These are phyloP conservation scores for Ceratoteleas bidentatus DNA, from an alignment of 1,140 invertebrate species.

Conservation along the genomic window DNA sequence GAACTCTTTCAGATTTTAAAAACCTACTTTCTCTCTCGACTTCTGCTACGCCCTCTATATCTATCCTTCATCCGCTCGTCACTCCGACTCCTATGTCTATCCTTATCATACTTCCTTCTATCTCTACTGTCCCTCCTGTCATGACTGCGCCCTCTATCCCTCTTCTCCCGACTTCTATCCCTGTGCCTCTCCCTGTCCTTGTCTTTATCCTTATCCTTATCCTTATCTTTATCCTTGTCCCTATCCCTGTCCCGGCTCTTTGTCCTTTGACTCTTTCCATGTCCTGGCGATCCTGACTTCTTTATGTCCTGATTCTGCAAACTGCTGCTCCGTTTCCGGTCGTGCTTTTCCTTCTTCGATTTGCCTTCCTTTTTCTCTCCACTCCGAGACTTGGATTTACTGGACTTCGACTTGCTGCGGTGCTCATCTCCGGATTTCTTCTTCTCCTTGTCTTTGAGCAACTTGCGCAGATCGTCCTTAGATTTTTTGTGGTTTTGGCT, in stretches of 20 bases:
- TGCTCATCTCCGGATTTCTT: slow-evolving; percentile 73
- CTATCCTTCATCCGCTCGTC: slow-evolving; percentile 73
- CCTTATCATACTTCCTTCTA: slow-evolving; percentile 69
- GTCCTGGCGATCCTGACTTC: slow-evolving; percentile 65
- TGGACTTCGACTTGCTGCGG: slow-evolving; percentile 55
- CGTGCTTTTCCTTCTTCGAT: slow-evolving; percentile 68
- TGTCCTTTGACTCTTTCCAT: slow-evolving; percentile 65
- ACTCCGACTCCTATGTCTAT: slow-evolving; percentile 74
- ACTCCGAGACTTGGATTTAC: slow-evolving; percentile 74
- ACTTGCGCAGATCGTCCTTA: slow-evolving; percentile 79
- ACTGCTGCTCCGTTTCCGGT: slow-evolving; percentile 67
- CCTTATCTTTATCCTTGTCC: background rate
- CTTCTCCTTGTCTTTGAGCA: slow-evolving; percentile 80
- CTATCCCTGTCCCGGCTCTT: slow-evolving; percentile 65
- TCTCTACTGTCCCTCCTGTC: slow-evolving; percentile 75
- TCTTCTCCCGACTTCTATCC: slow-evolving; percentile 72
- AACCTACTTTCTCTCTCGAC: too few relatives aligned
- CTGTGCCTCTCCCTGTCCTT: slow-evolving; percentile 65
- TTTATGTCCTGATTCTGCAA: slow-evolving; percentile 68
- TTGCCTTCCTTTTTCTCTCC: slow-evolving; percentile 74
- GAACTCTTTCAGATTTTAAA: too few relatives aligned
- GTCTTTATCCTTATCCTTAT: background rate
- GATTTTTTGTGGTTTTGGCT: slow-evolving; percentile 67
- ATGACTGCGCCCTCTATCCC: slow-evolving; percentile 66
- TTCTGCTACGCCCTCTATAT: slow-evolving; percentile 67